Conservation (phyloP, 2,888 invertebrate species). For the Psylliodes chrysocephalus region DNA sequence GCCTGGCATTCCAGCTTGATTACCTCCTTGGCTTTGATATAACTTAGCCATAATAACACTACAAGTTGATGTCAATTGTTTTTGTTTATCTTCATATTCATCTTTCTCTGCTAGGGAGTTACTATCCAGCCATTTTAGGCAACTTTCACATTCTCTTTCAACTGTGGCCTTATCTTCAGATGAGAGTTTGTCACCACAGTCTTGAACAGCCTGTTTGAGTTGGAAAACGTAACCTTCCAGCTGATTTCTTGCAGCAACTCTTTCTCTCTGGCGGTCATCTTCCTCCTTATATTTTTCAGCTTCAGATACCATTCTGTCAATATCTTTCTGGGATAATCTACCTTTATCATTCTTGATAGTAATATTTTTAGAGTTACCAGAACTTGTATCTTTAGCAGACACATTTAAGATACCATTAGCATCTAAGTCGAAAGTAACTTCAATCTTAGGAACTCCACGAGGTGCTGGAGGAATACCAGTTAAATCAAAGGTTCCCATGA, state of each 20-base stretch:
- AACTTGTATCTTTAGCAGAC: constrained; percentile 69
- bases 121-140: constrained; percentile 77
- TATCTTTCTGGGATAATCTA: constrained; percentile 82
- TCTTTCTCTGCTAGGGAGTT: constrained; percentile 72
- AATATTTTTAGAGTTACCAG: constrained; percentile 77
- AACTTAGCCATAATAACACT: constrained; percentile 72
- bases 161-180: constrained; percentile 69
- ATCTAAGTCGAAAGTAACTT: constrained; percentile 79
- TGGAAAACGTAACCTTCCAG: constrained; percentile 77
- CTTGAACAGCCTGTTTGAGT: constrained; percentile 74
- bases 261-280: constrained; percentile 75
- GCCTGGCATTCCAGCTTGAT: too few relatives aligned
- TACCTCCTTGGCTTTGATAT: constrained; percentile 48
- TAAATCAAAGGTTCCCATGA: constrained; percentile 72
- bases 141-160: constrained; percentile 68
- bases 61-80: constrained; percentile 64
- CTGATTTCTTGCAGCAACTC: constrained; percentile 76
- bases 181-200: constrained; percentile 71
- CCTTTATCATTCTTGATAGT: constrained; percentile 87
- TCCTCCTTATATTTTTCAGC: constrained; percentile 80
- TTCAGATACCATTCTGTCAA: constrained; percentile 81
- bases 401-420: constrained; percentile 77
- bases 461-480: constrained; percentile 79
- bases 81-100: constrained; percentile 72
- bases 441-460: constrained; percentile 75